Conservation (phyloP, 1,140 invertebrate genomes). For the Diploscapter pachys region DNA sequence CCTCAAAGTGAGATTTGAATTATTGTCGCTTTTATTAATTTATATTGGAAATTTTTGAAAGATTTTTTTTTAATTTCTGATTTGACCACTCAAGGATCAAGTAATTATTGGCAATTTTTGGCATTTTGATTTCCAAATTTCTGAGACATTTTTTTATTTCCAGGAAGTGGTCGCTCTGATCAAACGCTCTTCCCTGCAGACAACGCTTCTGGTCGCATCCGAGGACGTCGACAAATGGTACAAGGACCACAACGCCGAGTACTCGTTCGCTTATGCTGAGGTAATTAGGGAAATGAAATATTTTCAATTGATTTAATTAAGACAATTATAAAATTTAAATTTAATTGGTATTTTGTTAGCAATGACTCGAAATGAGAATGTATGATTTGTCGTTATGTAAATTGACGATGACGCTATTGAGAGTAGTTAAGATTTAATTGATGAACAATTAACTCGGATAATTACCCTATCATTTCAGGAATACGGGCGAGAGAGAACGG, state of each 20-base stretch:
- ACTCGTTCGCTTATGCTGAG: conserved; percentile 34
- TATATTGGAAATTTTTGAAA: too few relatives aligned
- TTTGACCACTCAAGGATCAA: too few relatives aligned
- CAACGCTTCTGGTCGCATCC: conserved; percentile 82
- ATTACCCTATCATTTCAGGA: neutral
- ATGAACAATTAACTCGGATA: neutral
- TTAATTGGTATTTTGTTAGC: neutral
- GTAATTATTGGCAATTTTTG: too few relatives aligned
- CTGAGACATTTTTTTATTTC: too few relatives aligned
- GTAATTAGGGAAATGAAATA: neutral
- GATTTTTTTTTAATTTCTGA: too few relatives aligned
- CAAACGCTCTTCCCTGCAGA: conserved; percentile 79
- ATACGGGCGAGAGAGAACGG: neutral
- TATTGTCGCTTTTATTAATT: too few relatives aligned
- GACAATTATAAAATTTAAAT: too few relatives aligned
- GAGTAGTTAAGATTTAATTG: neutral
- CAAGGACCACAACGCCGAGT: conserved; percentile 59
- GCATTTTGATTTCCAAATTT: too few relatives aligned
- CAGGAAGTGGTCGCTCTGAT: conserved; percentile 78
- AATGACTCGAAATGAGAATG: neutral
- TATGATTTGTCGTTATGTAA: neutral
- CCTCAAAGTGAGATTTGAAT: too few relatives aligned
- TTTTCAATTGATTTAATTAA: conserved; percentile 14
- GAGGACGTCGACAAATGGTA: conserved; percentile 74
- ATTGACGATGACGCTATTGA: neutral